Conservation (phyloP, 2,113 vertebrate genomes). For the Corvus cornix region DNA sequence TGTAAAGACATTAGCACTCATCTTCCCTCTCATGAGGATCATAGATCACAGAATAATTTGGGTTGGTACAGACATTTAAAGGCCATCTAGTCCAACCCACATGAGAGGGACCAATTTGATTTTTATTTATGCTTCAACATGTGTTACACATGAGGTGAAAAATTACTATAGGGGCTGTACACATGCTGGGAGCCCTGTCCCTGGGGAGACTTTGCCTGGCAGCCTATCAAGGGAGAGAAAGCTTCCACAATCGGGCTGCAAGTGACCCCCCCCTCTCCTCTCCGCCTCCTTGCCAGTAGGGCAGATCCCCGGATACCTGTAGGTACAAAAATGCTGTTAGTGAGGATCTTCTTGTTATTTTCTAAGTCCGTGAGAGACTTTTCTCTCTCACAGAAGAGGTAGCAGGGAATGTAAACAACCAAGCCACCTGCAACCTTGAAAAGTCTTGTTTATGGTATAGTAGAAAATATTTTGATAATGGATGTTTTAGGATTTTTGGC, state of each 20-base stretch:
- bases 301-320: neutral
- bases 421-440: too few relatives aligned
- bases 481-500: too few relatives aligned
- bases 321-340: too few relatives aligned
- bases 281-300: neutral
- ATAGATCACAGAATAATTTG: neutral
- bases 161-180: neutral
- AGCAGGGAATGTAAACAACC: too few relatives aligned
- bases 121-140: neutral
- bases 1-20: neutral
- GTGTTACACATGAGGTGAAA: neutral
- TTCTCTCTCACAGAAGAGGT: too few relatives aligned
- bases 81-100: rapidly evolving
- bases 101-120: neutral
- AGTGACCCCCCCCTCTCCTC: too few relatives aligned
- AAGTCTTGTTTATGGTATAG: too few relatives aligned
- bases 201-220: neutral
- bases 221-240: neutral
- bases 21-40: neutral
- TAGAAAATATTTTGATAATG: too few relatives aligned
- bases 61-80: neutral
- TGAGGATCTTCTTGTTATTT: too few relatives aligned
- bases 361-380: too few relatives aligned
- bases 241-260: neutral
- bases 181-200: neutral